Base-by-base conservation (phyloP, 2,888 invertebrate species). In the Coleophora flavipennella region DNA sequence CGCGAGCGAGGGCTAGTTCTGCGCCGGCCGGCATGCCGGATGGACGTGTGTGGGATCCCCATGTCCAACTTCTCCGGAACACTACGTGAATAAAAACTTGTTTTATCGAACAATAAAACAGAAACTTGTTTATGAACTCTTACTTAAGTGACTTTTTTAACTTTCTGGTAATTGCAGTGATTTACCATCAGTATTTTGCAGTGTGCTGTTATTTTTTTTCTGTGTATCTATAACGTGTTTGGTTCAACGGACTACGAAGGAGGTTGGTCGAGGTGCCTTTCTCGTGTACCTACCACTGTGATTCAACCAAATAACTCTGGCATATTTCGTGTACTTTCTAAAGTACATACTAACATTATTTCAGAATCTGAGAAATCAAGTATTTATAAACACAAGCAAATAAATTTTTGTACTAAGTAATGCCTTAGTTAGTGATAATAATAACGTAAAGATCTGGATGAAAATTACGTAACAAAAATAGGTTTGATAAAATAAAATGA, bases 181-280 rank as follows among this genome's bases (percentile, higher is more conserved):
- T 66, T 53, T 41, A 53, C 51, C 43, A 41, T 41, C 55, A 40
- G 39, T 52, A 44, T 49, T 40, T 58, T 56, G 51, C 57, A 59
- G 67, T 64, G 78, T 70, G 72, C 67, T 75, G 71, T 77, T 77
- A 74, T 62, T 66, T 78, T 78, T 73, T 71, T 73, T 78, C 81
- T 84, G 83, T 84, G 80, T 72, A 74, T 72, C 76, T 76, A 68
- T 79, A 79, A 81, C 83, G 83, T 81, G 83, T 80, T 77, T 83
- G 74, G 84, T 84, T 84, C 83, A 83, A 81, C 76, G 84, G 81
- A 84, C 83, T 78, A 67, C 73, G 58, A 71, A 77, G 71, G 70
- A 74, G 76, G 84, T 83, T 80, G 80, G 80, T 78, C 72, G 72
- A 59, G 68, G 68, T 57, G 59, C 59, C 71, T 67, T 70, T 71